A percentile compares a stretch with the other conserved stretches of the same genome.
Evolutionary conservation across 2,113 vertebrate species (phyloP).

Genomic region (Cyprinodon brontotheroides): DNA sequence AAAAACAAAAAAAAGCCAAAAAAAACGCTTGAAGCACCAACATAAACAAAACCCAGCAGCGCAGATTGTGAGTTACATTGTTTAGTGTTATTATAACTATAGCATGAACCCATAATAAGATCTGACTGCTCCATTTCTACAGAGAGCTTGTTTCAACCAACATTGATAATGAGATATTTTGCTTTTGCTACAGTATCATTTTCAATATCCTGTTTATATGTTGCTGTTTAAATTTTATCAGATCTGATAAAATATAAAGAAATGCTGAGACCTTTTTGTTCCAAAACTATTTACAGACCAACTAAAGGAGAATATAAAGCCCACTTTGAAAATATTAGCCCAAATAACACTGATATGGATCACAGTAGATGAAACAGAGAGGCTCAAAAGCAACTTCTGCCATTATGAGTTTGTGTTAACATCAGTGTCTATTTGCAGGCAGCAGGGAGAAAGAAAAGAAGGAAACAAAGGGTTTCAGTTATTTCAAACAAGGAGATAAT

Average conservation of each 20-base stretch:
- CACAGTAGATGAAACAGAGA: constrained; percentile 20
- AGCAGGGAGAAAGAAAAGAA: constrained; percentile 4
- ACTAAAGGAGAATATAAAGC: constrained; percentile 11
- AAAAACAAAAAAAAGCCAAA: too few relatives aligned
- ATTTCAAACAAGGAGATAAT: constrained; percentile 2
- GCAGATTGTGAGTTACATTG: too few relatives aligned
- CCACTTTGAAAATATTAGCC: constrained; percentile 17
- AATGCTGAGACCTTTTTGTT: not conserved
- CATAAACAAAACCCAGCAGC: too few relatives aligned
- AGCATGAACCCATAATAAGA: too few relatives aligned
- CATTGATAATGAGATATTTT: too few relatives aligned
- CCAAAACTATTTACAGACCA: constrained; percentile 1
- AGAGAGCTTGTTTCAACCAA: too few relatives aligned
- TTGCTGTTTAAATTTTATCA: not conserved
- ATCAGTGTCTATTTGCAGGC: not conserved
- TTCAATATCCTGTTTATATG: not conserved
- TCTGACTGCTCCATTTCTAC: too few relatives aligned
- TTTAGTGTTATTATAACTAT: too few relatives aligned
- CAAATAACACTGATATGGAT: constrained; percentile 43
- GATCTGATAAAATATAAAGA: not conserved
- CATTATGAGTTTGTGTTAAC: constrained; percentile 26
- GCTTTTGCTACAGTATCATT: not conserved
- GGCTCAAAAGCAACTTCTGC: constrained; percentile 9
- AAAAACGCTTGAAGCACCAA: too few relatives aligned
- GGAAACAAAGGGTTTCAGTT: constrained; percentile 33